These are phyloP conservation scores for Mythimna lalbum DNA, from an alignment of 2,888 invertebrate species.

Conservation along the genomic window DNA sequence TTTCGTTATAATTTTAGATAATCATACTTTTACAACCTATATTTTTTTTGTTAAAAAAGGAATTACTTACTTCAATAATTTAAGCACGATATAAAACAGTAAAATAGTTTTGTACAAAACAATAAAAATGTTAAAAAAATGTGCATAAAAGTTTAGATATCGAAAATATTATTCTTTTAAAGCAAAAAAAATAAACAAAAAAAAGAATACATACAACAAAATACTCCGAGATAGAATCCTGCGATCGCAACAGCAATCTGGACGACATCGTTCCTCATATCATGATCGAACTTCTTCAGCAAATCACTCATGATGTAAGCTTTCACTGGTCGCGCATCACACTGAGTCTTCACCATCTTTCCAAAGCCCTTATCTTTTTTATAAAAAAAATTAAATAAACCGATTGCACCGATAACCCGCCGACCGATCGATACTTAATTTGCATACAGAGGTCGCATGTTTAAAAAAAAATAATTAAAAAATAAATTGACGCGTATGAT, in stretches of 20 bases:
- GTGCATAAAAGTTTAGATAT: neutral
- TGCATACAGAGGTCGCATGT: slow-evolving; percentile 76
- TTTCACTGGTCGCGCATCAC: slow-evolving; percentile 81
- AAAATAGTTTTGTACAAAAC: neutral
- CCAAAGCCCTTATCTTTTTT: slow-evolving; percentile 68
- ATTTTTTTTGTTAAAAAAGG: neutral
- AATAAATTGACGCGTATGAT: slow-evolving; percentile 69
- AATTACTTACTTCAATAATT: neutral
- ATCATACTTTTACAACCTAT: neutral
- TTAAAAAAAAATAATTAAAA: slow-evolving; percentile 62
- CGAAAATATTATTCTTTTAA: neutral
- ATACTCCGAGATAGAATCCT: slow-evolving; percentile 84
- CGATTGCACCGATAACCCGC: slow-evolving; percentile 84
- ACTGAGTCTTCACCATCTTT: slow-evolving; percentile 85
- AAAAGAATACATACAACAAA: slow-evolving; percentile 81
- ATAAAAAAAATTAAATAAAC: slow-evolving; percentile 69
- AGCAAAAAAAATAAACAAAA: neutral
- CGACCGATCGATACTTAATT: slow-evolving; percentile 76
- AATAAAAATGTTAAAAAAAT: neutral
- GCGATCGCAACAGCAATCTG: slow-evolving; percentile 80
- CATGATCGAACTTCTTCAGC: slow-evolving; percentile 83
- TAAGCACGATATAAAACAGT: neutral
- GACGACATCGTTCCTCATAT: slow-evolving; percentile 82
- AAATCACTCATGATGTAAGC: slow-evolving; percentile 88
- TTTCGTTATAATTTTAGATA: neutral